A percentile compares a stretch with the other conserved stretches of the same genome.
These are phyloP conservation scores for Chironomus tepperi DNA, from an alignment of 1,140 invertebrate genomes.

Conservation along the genomic window DNA sequence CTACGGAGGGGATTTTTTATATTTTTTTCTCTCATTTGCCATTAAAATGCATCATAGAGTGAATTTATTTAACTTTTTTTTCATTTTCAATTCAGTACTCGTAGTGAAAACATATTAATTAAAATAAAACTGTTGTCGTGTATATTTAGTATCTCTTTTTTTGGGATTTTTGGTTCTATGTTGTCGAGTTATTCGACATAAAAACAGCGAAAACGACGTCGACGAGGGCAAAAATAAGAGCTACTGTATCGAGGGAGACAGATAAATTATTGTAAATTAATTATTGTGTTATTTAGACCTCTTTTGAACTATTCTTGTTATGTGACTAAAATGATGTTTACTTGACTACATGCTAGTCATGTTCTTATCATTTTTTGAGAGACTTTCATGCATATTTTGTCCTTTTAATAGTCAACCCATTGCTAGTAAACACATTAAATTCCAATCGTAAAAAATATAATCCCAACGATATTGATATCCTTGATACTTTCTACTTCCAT, in stretches of 20 bases:
- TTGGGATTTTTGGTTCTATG: not conserved
- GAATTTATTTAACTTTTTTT: not conserved
- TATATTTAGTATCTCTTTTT: not conserved
- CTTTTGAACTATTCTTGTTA: no score
- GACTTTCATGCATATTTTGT: no score
- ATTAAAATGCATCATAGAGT: constrained; percentile 14
- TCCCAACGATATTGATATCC: no score
- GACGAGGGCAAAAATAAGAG: not conserved
- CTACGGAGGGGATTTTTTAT: constrained; percentile 4
- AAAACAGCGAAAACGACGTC: not conserved
- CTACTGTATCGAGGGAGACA: not conserved
- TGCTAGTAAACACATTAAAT: no score
- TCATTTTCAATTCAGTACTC: constrained; percentile 9
- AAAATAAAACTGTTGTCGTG: not conserved
- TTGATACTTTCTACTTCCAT: no score
- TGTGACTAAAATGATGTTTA: no score
- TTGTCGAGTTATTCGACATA: not conserved
- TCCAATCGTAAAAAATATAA: no score
- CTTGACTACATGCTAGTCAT: no score
- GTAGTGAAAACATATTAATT: not conserved
- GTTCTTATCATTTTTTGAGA: no score
- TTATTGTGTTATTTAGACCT: no score
- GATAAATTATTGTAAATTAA: constrained; percentile 1
- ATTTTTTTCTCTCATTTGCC: constrained; percentile 20
- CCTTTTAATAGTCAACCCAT: no score